Evolutionary conservation across 2,797 vertebrate genomes (phyloP), one percentile per base, ranked within the genome.

Genomic region (Hephaestus fuliginosus): DNA sequence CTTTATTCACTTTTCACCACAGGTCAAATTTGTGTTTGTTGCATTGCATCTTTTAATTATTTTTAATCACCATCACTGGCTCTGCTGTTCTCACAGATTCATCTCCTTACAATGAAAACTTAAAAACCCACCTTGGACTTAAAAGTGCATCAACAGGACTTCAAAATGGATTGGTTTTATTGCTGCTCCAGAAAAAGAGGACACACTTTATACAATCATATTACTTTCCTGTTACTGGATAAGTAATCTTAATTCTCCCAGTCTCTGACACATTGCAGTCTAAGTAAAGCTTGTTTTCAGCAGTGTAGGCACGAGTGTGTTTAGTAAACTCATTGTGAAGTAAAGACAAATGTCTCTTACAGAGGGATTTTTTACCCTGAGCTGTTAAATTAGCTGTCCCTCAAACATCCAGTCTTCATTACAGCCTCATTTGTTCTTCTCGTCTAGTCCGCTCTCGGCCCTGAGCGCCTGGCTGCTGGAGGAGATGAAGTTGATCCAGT

Each of bases 401-500:
- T 46, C 44, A 64, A 76, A 77, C 61, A 14, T 25, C 2, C 18
- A 18, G 60, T 60, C 8, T 48, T 28, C 17, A 51, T 8, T 46
- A 18, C 48, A 69, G 28, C 25, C 62, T 94, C 83, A 96, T 90
- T 96, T 95, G 88, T 75, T 89, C 86, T 96, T 96, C 20, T 96
- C 93, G 0, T 93, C 91, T 0, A 96, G 89, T 7, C 96, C 95
- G 0, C 95, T 96, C 91, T 97, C 96, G 0, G 95, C 95, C 44
- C 96, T 93, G 70, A 98, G 95, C 20, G 92, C 93, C 89, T 95
- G 96, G 91, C 97, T 98, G 94, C 95, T 98, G 91, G 95, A 89
- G 2, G 96, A 94, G 41, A 97, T 98, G 94, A 97, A 98, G 72
- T 84, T 93, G n/a, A 98, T 91, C 97, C 97, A 98, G 83, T 97